phyloP scores from a whole-genome alignment of 2,113 vertebrate species.

The Colinus virginianus region DNA sequence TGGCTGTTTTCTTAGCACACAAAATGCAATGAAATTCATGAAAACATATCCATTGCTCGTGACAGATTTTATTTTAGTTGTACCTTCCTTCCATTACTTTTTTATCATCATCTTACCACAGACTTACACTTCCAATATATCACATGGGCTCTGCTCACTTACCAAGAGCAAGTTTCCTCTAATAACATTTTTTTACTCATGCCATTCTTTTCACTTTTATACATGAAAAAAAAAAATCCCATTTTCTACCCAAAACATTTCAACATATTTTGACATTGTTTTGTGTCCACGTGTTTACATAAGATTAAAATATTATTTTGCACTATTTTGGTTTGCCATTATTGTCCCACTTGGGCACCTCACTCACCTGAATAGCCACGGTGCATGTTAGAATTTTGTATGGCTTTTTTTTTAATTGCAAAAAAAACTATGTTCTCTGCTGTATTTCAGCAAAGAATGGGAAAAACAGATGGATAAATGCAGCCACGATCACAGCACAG shows the following conservation, averaged over 20 bases:
- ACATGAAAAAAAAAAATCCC: slow-evolving; percentile 35
- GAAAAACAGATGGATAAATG: background rate
- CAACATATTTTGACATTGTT: slow-evolving; percentile 61
- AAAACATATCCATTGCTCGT: slow-evolving; percentile 56
- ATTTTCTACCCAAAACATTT: slow-evolving; percentile 48
- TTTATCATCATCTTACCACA: slow-evolving; percentile 60
- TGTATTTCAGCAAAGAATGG: background rate
- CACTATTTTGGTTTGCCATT: slow-evolving; percentile 73
- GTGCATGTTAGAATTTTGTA: background rate
- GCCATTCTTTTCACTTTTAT: slow-evolving; percentile 37
- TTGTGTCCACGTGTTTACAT: slow-evolving; percentile 65
- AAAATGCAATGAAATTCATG: slow-evolving; percentile 61
- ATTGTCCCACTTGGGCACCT: slow-evolving; percentile 63
- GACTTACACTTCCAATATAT: background rate
- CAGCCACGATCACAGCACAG: background rate
- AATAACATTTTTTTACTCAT: background rate
- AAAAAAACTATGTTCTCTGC: background rate
- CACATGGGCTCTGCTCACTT: slow-evolving; percentile 36
- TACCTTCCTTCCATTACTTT: slow-evolving; percentile 65
- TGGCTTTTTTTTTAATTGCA: slow-evolving; percentile 30
- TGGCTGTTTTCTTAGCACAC: slow-evolving; percentile 60
- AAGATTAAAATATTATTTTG: slow-evolving; percentile 81
- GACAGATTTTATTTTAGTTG: slow-evolving; percentile 60
- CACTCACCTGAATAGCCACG: slow-evolving; percentile 31
- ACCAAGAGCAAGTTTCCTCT: slow-evolving; percentile 18